Conservation (phyloP, 2,888 invertebrate genomes). For the Clivina fossor region DNA sequence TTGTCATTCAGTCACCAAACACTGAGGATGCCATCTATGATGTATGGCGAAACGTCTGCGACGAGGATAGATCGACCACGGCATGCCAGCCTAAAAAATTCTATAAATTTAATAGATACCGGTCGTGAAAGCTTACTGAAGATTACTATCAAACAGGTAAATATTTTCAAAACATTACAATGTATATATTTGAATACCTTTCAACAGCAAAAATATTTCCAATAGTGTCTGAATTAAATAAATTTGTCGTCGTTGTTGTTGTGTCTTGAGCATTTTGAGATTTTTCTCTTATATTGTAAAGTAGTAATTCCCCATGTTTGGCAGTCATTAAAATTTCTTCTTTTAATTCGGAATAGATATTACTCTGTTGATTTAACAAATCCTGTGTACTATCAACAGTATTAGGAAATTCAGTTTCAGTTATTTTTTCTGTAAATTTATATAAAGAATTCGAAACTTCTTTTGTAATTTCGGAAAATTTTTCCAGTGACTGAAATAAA, state of each 20-base stretch:
- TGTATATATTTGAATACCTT: conserved; percentile 67
- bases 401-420: conserved; percentile 92
- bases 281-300: conserved; percentile 70
- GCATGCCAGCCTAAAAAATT: too few species aligned
- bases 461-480: conserved; percentile 89
- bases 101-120: too few species aligned
- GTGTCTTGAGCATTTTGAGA: conserved; percentile 46
- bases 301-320: conserved; percentile 83
- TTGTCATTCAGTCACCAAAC: too few species aligned
- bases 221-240: conserved; percentile 60
- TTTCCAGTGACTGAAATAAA: conserved; percentile 81
- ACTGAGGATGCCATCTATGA: too few species aligned
- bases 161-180: too few species aligned
- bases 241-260: conserved; percentile 61
- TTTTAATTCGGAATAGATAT: conserved; percentile 70
- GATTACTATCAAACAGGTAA: neutral
- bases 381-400: conserved; percentile 88
- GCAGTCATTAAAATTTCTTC: conserved; percentile 85
- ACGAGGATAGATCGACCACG: too few species aligned
- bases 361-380: conserved; percentile 80
- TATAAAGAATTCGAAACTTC: conserved; percentile 86
- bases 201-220: conserved; percentile 92
- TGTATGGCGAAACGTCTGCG: too few species aligned
- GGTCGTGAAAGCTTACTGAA: too few species aligned
- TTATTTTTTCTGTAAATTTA: conserved; percentile 83